Evolutionary conservation across 1,140 invertebrate species (phyloP), one percentile per base, ranked within the genome.

Genomic region (Diploscapter pachys): DNA sequence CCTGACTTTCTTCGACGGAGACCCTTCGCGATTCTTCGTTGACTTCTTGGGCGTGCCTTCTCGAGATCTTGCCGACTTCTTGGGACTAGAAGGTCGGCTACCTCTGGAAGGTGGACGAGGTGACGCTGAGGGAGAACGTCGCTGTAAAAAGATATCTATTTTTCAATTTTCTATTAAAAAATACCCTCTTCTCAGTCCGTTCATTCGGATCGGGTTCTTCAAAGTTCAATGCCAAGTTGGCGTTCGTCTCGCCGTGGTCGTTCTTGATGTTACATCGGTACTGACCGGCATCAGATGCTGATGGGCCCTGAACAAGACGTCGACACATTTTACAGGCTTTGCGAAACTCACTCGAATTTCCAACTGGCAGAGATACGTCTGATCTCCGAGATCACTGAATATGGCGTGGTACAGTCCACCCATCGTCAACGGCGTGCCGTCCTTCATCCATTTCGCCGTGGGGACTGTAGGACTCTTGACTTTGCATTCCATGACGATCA

Each of bases 261-360:
- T 98, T 98, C 87, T 96, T 97, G 76, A 98, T 94, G 83, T 95
- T 95, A 86, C 95, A 97, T 87, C 98, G 98, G 88, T 98, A 99
- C 54, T 96, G 89, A 57, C 96, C 96, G 80, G 95, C 95, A 88
- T 99, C 95, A 82, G 93, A 92, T 77, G 93, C 90, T 80, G 92
- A 92, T 73, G 95, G 95, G 88, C 96, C 93, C 88, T 91, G 82
- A 53, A 87, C 83, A 67, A 4, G 67, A 53, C 64, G 79, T 71
- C 51, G 72, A 55, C 11, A 71, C 3, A 4, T 55, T 54, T 11
- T 48, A 66, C 8, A 6, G 13, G 3, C 8, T 52, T 62, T 52
- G 55, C 78, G 70, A 56, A 55, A 79, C 81, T 79, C 85, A 91
- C 90, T 85, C 92, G 91, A 6, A 98, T 88, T 86, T 94, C 92